These are phyloP conservation scores for Onychomys torridus DNA, from an alignment of 2,797 vertebrate species.

Conservation along the genomic window DNA sequence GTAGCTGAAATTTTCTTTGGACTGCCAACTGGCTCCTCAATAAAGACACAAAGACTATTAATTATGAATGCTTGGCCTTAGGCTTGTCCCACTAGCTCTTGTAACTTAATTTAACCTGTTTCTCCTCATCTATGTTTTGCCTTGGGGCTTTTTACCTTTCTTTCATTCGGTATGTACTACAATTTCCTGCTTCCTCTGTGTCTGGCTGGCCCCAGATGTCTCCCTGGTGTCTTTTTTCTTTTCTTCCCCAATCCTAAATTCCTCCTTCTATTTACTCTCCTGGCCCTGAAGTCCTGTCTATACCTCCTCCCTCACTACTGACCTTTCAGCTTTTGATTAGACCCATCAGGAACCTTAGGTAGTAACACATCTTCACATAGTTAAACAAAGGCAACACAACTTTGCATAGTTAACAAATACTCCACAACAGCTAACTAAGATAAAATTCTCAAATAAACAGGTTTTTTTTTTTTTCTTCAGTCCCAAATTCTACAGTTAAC, in stretches of 20 bases:
- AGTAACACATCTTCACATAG: not conserved
- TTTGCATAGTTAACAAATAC: not conserved
- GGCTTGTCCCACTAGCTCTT: not conserved
- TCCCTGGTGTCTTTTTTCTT: not conserved
- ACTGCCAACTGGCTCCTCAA: not conserved
- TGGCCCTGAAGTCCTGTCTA: not conserved
- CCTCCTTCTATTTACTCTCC: not conserved
- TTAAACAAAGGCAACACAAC: not conserved
- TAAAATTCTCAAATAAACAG: not conserved
- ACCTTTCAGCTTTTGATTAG: not conserved
- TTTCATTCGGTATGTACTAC: not conserved
- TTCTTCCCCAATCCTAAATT: too few species aligned
- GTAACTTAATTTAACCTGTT: not conserved
- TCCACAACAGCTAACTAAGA: not conserved
- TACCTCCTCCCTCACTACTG: not conserved
- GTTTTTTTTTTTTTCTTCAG: not conserved
- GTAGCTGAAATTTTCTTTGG: not conserved
- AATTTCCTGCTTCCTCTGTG: not conserved
- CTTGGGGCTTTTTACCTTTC: not conserved
- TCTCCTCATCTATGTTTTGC: not conserved
- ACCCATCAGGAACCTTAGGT: not conserved
- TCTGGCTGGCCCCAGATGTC: not conserved
- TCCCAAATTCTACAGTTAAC: not conserved
- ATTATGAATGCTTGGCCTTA: not conserved
- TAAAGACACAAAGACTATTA: not conserved